These are phyloP conservation scores for Tipula confusa DNA, from an alignment of 2,888 invertebrate genomes.

Conservation along the genomic window DNA sequence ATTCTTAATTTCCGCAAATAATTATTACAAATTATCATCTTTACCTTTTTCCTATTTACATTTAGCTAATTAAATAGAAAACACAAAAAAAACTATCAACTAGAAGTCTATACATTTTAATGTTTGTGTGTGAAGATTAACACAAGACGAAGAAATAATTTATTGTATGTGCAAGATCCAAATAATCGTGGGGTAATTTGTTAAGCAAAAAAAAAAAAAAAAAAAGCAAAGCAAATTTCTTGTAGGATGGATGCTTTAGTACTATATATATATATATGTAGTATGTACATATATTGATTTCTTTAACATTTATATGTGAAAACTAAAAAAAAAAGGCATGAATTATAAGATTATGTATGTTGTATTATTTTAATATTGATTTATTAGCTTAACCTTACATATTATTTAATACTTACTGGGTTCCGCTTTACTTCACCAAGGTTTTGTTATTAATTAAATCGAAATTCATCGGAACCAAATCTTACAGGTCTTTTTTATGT, in stretches of 20 bases:
- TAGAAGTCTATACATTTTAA: too few relatives aligned
- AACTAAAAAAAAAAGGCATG: not conserved
- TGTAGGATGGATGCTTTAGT: not conserved
- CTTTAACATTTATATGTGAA: not conserved
- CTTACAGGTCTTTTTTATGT: too few relatives aligned
- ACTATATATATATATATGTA: too few relatives aligned
- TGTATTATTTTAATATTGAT: too few relatives aligned
- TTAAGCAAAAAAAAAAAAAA: not conserved
- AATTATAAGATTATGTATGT: not conserved
- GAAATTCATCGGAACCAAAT: too few relatives aligned
- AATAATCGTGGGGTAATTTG: conserved; percentile 20
- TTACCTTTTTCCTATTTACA: not conserved
- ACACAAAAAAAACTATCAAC: not conserved
- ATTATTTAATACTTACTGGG: too few relatives aligned
- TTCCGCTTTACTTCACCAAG: too few relatives aligned
- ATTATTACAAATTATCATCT: not conserved
- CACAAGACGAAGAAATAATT: not conserved
- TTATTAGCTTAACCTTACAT: too few relatives aligned
- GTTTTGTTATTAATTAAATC: too few relatives aligned
- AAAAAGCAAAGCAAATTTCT: not conserved
- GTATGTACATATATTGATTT: too few relatives aligned
- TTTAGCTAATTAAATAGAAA: not conserved
- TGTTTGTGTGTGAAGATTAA: conserved; percentile 25
- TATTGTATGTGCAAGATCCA: not conserved
- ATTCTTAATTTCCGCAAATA: not conserved